These are phyloP conservation scores for Drosophila sp. DNA, from an alignment of 1,140 invertebrate species.

Conservation along the genomic window DNA sequence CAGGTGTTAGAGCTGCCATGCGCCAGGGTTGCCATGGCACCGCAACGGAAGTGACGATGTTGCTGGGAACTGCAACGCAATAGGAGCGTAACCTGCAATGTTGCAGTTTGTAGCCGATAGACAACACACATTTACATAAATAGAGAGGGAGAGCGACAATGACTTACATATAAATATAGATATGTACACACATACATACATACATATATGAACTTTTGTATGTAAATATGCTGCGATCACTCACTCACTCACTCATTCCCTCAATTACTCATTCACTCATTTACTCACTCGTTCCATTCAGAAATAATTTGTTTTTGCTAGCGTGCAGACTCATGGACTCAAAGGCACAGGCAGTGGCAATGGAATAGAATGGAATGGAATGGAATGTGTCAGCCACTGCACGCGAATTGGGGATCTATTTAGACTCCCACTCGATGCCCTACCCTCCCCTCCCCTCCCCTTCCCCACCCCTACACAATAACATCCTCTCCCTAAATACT, in stretches of 20 bases:
- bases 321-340: slow-evolving; percentile 41
- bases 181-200: no score
- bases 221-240: no score
- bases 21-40: slow-evolving; percentile 53
- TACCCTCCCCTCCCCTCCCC: background rate
- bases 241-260: no score
- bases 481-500: no score
- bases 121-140: background rate
- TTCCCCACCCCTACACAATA: slow-evolving; percentile 8
- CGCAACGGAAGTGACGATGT: slow-evolving; percentile 43
- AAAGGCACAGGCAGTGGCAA: slow-evolving; percentile 31
- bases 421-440: background rate
- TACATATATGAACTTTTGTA: no score
- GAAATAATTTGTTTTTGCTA: slow-evolving; percentile 4
- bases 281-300: slow-evolving; percentile 49
- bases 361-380: slow-evolving; percentile 46
- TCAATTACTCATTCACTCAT: slow-evolving; percentile 26
- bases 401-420: slow-evolving; percentile 53
- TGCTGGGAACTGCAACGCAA: slow-evolving; percentile 39
- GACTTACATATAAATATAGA: slow-evolving; percentile 8
- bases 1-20: slow-evolving; percentile 59
- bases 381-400: slow-evolving; percentile 59
- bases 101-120: slow-evolving; percentile 12
- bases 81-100: slow-evolving; percentile 8
- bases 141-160: background rate